Conservation (phyloP, 2,113 vertebrate genomes). For the Alligator mississippiensis region DNA sequence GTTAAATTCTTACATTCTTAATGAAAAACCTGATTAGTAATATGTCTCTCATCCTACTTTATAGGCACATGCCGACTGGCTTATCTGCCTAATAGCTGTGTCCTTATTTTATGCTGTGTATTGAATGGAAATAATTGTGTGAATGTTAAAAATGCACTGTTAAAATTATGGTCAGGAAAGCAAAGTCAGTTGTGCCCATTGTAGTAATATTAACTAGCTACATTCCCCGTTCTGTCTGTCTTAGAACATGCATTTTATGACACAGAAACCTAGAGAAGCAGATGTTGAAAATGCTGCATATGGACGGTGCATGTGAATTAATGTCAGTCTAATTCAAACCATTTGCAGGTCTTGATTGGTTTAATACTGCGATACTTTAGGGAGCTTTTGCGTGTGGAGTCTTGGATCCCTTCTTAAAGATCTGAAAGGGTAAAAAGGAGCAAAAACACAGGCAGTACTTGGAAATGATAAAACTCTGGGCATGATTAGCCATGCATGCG, state of each 20-base stretch:
- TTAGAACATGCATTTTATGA: not conserved
- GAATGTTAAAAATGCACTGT: not conserved
- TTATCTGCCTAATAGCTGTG: not conserved
- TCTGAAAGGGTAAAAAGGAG: not conserved
- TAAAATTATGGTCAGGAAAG: not conserved
- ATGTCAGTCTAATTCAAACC: not conserved
- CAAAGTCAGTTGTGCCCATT: fast-evolving
- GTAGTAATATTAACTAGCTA: not conserved
- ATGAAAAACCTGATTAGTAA: not conserved
- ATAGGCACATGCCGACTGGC: not conserved
- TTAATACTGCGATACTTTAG: not conserved
- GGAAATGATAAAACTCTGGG: not conserved
- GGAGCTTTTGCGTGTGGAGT: not conserved
- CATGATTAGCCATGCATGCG: not conserved
- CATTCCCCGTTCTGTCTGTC: not conserved
- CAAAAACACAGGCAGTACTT: not conserved
- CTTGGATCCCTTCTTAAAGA: not conserved
- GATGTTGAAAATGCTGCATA: not conserved
- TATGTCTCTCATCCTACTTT: not conserved
- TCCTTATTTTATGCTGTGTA: not conserved
- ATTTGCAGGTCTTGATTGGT: not conserved
- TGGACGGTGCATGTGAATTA: not conserved
- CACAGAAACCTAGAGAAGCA: too few species aligned
- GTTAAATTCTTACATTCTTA: not conserved
- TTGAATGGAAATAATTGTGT: not conserved